phyloP scores from a whole-genome alignment of 2,797 vertebrate genomes.

The Pseudochromis fuscus region DNA sequence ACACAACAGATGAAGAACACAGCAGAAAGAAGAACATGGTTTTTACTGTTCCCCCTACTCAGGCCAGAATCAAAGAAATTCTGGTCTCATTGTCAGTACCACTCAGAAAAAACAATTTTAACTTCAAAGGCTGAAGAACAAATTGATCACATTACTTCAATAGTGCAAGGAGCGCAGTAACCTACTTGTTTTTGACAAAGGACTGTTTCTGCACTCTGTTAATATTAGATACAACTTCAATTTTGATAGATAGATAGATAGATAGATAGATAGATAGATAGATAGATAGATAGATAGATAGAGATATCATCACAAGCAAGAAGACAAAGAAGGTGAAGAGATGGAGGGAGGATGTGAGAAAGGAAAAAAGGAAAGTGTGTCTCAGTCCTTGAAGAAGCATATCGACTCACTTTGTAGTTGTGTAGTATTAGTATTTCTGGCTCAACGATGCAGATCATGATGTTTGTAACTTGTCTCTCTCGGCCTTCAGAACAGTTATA shows the following conservation, averaged over 20 bases:
- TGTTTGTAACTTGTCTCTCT: background rate
- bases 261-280: background rate
- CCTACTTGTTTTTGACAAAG: conserved; percentile 43
- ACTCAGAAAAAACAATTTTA: conserved; percentile 48
- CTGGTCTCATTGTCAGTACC: conserved; percentile 36
- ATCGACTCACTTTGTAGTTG: conserved; percentile 34
- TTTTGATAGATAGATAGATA: background rate
- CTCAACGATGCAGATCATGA: conserved; percentile 5
- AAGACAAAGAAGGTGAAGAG: conserved; percentile 28
- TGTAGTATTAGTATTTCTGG: conserved; percentile 57
- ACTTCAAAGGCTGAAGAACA: conserved; percentile 59
- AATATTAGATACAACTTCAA: conserved; percentile 14
- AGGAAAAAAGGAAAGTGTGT: conserved; percentile 22
- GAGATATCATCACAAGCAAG: conserved; percentile 48
- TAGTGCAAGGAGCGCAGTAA: conserved; percentile 23
- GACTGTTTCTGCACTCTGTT: conserved; percentile 8
- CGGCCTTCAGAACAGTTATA: conserved; percentile 17
- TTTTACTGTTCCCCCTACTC: conserved; percentile 18
- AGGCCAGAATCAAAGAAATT: conserved; percentile 39
- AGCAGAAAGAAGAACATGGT: background rate
- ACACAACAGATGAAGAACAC: conserved; percentile 26
- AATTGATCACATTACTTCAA: conserved; percentile 46
- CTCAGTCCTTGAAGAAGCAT: conserved; percentile 30
- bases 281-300: background rate
- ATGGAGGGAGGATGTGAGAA: conserved; percentile 27